Evolutionary conservation across 2,797 vertebrate genomes (phyloP), one percentile per base, ranked within the genome.

Genomic region (Momotus momota): DNA sequence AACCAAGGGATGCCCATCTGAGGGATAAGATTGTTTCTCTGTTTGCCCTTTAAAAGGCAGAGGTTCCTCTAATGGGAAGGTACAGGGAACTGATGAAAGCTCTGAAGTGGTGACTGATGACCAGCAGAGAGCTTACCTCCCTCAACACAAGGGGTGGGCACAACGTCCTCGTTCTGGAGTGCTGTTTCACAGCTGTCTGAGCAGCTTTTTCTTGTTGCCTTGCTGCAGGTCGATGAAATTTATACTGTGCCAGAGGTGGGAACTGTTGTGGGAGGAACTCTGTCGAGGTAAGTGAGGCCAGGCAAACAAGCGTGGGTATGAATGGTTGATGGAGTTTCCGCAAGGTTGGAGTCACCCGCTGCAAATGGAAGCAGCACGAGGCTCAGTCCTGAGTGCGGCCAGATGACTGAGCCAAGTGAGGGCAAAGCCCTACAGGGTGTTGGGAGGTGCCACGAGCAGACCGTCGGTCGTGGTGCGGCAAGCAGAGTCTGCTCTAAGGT

Each of bases 201-300:
- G 61, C 51, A 69, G 48, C 35, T 84, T 89, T 45, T 90, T 96
- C 83, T 95, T 94, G 33, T 97, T 97, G 45, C 79, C 74, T 91
- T 94, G 20, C 33, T 97, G 29, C 97, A 99, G 99, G 99, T 99
- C 52, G 99, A 99, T 98, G 99, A 99, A 98, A 99, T 99, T 97
- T 99, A 99, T 96, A 99, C 99, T 0, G 99, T 99, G 73, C 99
- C 99, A 85, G 99, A 99, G 70, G 99, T 99, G 95, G 99, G 99
- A 75, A 99, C 99, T 38, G 99, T 99, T 90, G 99, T 99, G 49
- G 99, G 99, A 96, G 99, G 99, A 88, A 99, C 99, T 78, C 98
- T 99, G 45, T 99, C 99, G 62, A 99, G 99, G 99, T 99, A 81
- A 98, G 98, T 79, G 82, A 84, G 25, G 45, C 64, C 49, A 38